Evolutionary conservation across 2,113 vertebrate genomes (phyloP).

Genomic region (Thymallus thymallus): DNA sequence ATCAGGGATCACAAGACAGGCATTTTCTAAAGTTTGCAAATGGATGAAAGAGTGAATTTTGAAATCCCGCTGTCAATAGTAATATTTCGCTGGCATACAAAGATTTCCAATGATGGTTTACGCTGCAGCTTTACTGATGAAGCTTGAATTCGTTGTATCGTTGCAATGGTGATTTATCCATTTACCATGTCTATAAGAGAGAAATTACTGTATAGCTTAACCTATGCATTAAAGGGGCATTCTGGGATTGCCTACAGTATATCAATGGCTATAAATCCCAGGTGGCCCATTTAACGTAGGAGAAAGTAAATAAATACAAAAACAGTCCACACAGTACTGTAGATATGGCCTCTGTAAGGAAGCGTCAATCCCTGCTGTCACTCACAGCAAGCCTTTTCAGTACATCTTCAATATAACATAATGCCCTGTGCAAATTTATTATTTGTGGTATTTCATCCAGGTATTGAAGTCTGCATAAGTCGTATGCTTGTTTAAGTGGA

Average conservation of each 20-base stretch:
- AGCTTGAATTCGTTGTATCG: background rate
- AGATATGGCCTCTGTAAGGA: background rate
- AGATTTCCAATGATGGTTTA: background rate
- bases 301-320: background rate
- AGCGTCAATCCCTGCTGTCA: background rate
- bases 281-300: background rate
- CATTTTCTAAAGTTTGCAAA: conserved; percentile 35
- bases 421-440: background rate
- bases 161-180: background rate
- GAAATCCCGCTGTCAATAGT: conserved; percentile 16
- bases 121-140: background rate
- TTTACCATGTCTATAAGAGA: no score
- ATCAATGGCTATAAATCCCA: no score
- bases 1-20: conserved; percentile 51
- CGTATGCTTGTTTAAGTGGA: conserved; percentile 34
- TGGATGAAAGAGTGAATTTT: conserved; percentile 26
- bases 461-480: background rate
- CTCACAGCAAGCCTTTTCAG: background rate
- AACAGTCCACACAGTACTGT: background rate
- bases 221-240: no score
- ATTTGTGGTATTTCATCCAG: no score
- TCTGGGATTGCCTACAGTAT: no score
- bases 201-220: no score
- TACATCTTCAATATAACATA: background rate
- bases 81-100: background rate